Evolutionary conservation across 2,888 invertebrate species (phyloP), one percentile per base, ranked within the genome.

Genomic region (Melieria crassipennis): DNA sequence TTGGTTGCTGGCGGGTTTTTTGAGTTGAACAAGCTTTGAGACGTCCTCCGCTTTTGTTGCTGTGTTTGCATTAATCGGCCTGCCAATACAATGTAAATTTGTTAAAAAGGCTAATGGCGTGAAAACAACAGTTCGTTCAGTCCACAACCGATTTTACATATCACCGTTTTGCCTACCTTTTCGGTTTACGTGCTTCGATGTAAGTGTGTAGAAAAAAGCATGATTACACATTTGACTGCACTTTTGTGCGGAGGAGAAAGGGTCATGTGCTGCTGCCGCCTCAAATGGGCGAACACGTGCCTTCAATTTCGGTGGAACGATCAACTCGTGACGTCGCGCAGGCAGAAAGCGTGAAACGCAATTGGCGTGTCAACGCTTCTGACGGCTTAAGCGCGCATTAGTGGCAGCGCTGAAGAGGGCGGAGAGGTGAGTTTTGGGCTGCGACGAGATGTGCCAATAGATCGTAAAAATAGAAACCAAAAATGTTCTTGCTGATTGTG

Each of bases 281-380:
- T 30, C 30, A 30, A 30, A 30, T 30, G 30, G 30, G 30, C 30
- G 30, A 30, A 30, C 30, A 30, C 30, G 30, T 30, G 30, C 30
- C 30, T 30, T 30, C 30, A 30, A 30, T 30, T 30, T 30, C 30
- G 30, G 30, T 30, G 30, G 30, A 30, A 30, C 30, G 2, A 30
- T 30, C 30, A 30, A 30, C 30, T 30, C 30, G 30, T 30, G 30
- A 30, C 30, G 30, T 30, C 30, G 30, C 30, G 30, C 30, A 30
- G 30, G 30, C 65, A 67, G 63, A 71, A 65, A 47, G 73, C 79
- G 78, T 76, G 78, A 83, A 84, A 81, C 80, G 78, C 77, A 81
- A 82, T 84, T 83, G 84, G 82, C 83, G 82, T 83, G 83, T 83
- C 83, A 83, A 83, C 83, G 84, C 84, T 83, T 83, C 82, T 83